Conservation (phyloP, 2,113 vertebrate species). For the Choloepus hoffmanni region DNA sequence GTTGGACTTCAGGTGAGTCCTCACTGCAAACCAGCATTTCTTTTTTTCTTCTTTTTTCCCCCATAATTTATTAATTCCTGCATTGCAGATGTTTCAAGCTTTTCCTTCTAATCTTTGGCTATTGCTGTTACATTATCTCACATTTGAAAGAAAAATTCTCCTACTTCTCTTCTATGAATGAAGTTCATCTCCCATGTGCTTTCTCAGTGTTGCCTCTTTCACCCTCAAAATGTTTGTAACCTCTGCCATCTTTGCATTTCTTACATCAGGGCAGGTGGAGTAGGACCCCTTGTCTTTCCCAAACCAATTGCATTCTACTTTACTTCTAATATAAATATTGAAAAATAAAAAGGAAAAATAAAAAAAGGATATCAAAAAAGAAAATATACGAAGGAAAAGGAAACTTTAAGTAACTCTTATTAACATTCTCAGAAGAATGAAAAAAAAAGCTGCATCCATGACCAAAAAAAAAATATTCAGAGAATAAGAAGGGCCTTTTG, state of each 20-base stretch:
- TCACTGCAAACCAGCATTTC: neutral
- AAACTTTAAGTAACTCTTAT: neutral
- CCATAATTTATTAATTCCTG: neutral
- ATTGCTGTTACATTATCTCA: neutral
- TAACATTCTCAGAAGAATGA: neutral
- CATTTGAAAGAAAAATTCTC: neutral
- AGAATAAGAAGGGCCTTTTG: neutral
- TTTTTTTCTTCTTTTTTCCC: neutral
- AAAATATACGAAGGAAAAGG: neutral
- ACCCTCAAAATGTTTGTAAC: neutral
- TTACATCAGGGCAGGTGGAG: neutral
- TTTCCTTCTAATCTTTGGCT: neutral
- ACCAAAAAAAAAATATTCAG: neutral
- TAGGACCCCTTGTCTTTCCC: neutral
- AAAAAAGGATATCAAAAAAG: neutral
- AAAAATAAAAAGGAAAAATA: neutral
- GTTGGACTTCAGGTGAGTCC: neutral
- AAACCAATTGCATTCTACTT: conserved; percentile 28
- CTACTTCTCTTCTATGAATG: neutral
- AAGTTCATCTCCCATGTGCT: neutral
- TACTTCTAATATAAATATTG: neutral
- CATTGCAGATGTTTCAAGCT: neutral
- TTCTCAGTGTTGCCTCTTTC: neutral
- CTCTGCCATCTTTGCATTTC: neutral
- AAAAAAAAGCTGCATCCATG: neutral